These are phyloP conservation scores for Elanus axillaris DNA, from an alignment of 2,113 vertebrate genomes.

Conservation along the genomic window DNA sequence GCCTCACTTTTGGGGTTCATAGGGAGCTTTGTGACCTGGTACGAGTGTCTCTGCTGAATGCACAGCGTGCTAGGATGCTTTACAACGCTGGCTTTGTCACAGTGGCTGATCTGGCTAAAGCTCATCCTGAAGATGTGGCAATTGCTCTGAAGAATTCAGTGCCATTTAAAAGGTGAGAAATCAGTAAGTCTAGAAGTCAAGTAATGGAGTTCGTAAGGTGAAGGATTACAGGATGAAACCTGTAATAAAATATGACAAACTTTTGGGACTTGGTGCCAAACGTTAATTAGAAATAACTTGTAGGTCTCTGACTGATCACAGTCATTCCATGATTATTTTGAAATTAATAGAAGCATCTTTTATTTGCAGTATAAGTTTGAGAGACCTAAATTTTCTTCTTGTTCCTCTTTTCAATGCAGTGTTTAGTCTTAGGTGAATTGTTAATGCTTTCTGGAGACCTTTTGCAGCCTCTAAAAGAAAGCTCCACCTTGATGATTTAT, in stretches of 20 bases:
- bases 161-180: conserved; percentile 91
- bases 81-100: conserved; percentile 84
- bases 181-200: background rate
- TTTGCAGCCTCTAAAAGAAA: background rate
- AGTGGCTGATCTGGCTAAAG: conserved; percentile 89
- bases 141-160: conserved; percentile 83
- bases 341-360: background rate
- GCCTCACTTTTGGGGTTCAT: conserved; percentile 92
- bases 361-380: background rate
- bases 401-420: background rate
- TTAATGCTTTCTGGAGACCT: background rate
- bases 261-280: background rate
- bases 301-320: background rate
- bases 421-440: background rate
- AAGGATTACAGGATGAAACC: background rate
- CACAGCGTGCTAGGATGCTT: conserved; percentile 83
- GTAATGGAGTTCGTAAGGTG: background rate
- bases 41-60: conserved; percentile 88
- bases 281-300: background rate
- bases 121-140: conserved; percentile 77
- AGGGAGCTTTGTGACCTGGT: conserved; percentile 95
- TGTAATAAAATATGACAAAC: background rate
- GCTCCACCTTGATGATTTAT: background rate
- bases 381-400: background rate
- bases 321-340: background rate